Conservation (phyloP, 2,888 invertebrate genomes). For the Abrostola triplasia region DNA sequence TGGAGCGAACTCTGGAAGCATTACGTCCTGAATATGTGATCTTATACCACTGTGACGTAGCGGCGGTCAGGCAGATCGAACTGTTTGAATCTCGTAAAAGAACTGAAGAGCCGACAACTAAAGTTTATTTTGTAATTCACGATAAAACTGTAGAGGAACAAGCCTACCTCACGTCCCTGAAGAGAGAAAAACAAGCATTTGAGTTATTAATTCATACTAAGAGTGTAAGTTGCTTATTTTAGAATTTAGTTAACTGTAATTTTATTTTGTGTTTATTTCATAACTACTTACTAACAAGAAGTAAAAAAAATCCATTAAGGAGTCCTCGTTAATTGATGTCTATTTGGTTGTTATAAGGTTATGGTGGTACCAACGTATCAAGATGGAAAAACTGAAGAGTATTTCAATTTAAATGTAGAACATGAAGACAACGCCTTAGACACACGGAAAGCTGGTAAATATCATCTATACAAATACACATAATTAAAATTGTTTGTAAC, state of each 20-base stretch:
- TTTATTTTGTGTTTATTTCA: not conserved
- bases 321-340: not conserved
- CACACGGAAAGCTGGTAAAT: constrained; percentile 90
- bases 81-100: constrained; percentile 91
- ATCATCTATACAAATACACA: no score
- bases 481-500: no score
- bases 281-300: not conserved
- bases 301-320: not conserved
- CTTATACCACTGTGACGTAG: constrained; percentile 96
- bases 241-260: not conserved
- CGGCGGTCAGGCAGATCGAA: constrained; percentile 96
- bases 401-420: constrained; percentile 80
- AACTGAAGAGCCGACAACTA: constrained; percentile 83
- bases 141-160: constrained; percentile 98
- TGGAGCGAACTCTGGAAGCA: constrained; percentile 91
- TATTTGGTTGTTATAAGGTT: constrained; percentile 82
- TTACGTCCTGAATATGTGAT: constrained; percentile 94
- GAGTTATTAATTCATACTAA: constrained; percentile 97
- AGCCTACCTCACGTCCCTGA: constrained; percentile 95
- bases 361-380: constrained; percentile 96
- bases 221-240: no score
- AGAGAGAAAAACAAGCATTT: constrained; percentile 98
- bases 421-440: constrained; percentile 77
- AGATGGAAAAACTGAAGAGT: constrained; percentile 93
- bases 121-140: constrained; percentile 97